phyloP scores from a whole-genome alignment of 2,113 vertebrate genomes.

The Lepus americanus region DNA sequence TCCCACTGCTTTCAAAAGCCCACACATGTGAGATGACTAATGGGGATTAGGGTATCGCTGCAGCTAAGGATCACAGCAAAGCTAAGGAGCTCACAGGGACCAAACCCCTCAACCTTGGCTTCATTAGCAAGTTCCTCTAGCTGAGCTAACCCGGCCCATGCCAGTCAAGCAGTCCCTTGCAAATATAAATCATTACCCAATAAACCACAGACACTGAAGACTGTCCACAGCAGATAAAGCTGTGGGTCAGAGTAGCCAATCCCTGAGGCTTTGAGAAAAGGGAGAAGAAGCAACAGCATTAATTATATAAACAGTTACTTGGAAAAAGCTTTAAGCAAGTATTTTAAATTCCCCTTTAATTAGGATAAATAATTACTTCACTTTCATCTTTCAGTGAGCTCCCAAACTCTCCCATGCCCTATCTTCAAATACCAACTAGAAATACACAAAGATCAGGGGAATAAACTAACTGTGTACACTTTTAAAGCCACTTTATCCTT shows the following conservation, averaged over 20 bases:
- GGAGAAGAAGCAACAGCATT: conserved; percentile 63
- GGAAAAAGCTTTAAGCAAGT: conserved; percentile 72
- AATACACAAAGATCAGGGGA: conserved; percentile 62
- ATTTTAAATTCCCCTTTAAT: conserved; percentile 80
- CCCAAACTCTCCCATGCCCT: conserved; percentile 67
- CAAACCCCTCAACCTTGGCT: conserved; percentile 76
- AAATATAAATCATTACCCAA: conserved; percentile 83
- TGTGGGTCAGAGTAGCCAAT: conserved; percentile 73
- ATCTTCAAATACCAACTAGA: conserved; percentile 73
- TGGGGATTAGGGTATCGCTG: conserved; percentile 41
- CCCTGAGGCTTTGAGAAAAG: conserved; percentile 59
- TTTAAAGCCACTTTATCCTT: conserved; percentile 67
- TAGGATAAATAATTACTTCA: conserved; percentile 75
- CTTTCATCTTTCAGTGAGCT: conserved; percentile 78
- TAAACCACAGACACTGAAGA: conserved; percentile 74
- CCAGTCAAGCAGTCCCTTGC: conserved; percentile 76
- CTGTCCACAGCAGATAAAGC: conserved; percentile 68
- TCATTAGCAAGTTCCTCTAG: conserved; percentile 78
- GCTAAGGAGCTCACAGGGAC: conserved; percentile 69
- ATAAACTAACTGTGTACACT: conserved; percentile 56
- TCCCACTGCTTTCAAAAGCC: conserved; percentile 58
- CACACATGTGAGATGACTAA: conserved; percentile 45
- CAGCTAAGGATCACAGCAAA: conserved; percentile 73
- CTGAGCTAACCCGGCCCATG: conserved; percentile 71
- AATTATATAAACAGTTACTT: conserved; percentile 79